Evolutionary conservation across 2,113 vertebrate genomes (phyloP), one percentile per base, ranked within the genome.

Genomic region (Cephalopterus ornatus): DNA sequence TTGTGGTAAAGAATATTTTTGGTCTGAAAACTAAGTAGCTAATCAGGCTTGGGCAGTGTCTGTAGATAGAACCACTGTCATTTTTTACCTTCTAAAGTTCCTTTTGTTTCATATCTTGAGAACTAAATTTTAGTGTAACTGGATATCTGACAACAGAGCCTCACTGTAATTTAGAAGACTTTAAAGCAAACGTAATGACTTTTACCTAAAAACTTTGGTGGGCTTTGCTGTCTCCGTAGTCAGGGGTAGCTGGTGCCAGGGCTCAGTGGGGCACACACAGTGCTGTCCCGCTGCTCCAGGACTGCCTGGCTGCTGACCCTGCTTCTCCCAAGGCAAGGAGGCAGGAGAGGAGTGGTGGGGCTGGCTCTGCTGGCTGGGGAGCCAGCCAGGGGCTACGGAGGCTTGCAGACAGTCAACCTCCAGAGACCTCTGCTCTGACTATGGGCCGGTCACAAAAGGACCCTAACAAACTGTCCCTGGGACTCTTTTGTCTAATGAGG

Each of bases 231-330:
- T 75, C 26, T 8, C 33, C 49, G 5, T 28, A 2, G 5, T 5
- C 7, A 26, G 3, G 50, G n/a, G 22, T 20, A 66, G 16, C n/a
- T 70, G 42, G 12, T 50, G 27, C 27, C 44, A 39, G 26, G 11
- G 56, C 39, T 53, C 0, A 2, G 5, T 13, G 42, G 18, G 58
- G 47, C 44, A 53, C 35, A 35, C 1, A 5, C 0, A 0, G n/a
- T 68, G 65, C 80, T 82, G 65, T 75, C 30, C 71, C 39, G 21
- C 6, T 2, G 0, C 35, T 22, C 28, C 61, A 83, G 67, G 78
- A 11, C 22, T 47, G 49, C 19, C 50, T 1, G 8, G 35, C 14
- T 33, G 39, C 24, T 59, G 24, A 17, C 16, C 16, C 53, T n/a
- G 20, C 56, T 24, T 22, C 20, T 33, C 2, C 26, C 10, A 35